Conservation (phyloP, 2,113 vertebrate species). For the Oophaga pumilio region DNA sequence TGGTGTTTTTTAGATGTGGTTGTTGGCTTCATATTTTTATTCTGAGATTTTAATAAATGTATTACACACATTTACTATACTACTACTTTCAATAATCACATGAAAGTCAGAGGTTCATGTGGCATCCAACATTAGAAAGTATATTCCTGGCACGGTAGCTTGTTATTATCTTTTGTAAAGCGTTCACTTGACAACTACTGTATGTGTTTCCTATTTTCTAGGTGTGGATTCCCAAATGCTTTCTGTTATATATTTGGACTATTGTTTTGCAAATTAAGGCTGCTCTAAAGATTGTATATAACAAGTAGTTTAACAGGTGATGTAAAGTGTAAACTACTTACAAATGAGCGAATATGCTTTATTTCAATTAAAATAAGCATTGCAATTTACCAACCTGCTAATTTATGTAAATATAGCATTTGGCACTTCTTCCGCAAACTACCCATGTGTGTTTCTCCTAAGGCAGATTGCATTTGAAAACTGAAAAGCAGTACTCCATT, state of each 20-base stretch:
- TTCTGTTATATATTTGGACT: background rate
- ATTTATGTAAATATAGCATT: conserved; percentile 45
- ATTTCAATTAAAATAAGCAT: conserved; percentile 12
- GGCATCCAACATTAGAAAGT: background rate
- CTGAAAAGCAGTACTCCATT: background rate
- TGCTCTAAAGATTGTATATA: background rate
- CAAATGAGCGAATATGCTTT: background rate
- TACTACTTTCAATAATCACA: background rate
- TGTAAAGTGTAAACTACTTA: conserved; percentile 16
- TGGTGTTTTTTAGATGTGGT: background rate
- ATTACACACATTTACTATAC: background rate
- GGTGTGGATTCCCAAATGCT: background rate
- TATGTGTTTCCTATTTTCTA: background rate
- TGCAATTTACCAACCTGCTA: conserved; percentile 30
- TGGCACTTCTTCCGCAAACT: conserved; percentile 22
- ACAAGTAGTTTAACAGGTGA: background rate
- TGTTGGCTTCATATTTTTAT: background rate
- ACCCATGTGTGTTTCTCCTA: conserved; percentile 26
- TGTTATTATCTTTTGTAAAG: background rate
- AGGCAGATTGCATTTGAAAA: conserved; percentile 19
- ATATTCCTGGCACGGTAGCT: background rate
- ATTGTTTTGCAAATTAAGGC: background rate
- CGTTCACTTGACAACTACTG: background rate
- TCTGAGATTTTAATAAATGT: background rate
- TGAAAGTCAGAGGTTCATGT: background rate